Percentiles rank a stretch among this genome's conserved stretches.
phyloP scores from a whole-genome alignment of 2,888 invertebrate genomes.

The Coelinius sp. region DNA sequence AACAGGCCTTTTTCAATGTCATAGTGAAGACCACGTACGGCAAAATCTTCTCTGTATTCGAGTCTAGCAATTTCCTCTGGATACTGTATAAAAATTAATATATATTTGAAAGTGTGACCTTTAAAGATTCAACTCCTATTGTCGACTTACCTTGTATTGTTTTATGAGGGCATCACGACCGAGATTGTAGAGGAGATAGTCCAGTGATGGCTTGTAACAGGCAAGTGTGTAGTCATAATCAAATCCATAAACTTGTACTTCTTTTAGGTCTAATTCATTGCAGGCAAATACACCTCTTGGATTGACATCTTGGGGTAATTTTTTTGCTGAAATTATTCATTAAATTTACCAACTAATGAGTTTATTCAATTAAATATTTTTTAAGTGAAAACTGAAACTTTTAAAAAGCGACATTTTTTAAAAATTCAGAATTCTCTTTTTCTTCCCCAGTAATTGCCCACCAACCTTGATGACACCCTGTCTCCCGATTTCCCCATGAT shows the following conservation, averaged over 20 bases:
- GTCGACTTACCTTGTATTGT: slow-evolving; percentile 82
- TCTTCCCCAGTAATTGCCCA: not conserved
- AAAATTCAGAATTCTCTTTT: not conserved
- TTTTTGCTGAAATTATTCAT: slow-evolving; percentile 82
- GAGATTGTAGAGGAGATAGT: slow-evolving; percentile 90
- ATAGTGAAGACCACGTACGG: slow-evolving; percentile 97
- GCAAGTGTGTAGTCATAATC: slow-evolving; percentile 99
- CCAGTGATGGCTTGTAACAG: slow-evolving; percentile 91
- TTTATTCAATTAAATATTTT: too few species aligned
- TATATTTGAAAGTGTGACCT: not conserved
- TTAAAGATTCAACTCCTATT: not conserved
- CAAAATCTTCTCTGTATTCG: slow-evolving; percentile 93
- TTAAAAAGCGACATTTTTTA: too few species aligned
- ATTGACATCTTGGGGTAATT: slow-evolving; percentile 89
- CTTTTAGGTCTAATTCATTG: slow-evolving; percentile 92
- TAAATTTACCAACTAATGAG: too few species aligned
- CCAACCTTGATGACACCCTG: slow-evolving; percentile 14
- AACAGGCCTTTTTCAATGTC: slow-evolving; percentile 95
- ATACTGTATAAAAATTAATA: slow-evolving; percentile 77
- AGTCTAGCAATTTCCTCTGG: slow-evolving; percentile 86
- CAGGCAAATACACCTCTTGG: slow-evolving; percentile 94
- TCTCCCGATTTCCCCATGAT: not conserved
- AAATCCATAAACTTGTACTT: slow-evolving; percentile 96
- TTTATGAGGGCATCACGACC: slow-evolving; percentile 89
- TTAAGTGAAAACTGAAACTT: too few species aligned